A percentile compares a stretch with the other conserved stretches of the same genome.
These are phyloP conservation scores for Penaeus monodon DNA, from an alignment of 2,888 invertebrate species.

Conservation along the genomic window DNA sequence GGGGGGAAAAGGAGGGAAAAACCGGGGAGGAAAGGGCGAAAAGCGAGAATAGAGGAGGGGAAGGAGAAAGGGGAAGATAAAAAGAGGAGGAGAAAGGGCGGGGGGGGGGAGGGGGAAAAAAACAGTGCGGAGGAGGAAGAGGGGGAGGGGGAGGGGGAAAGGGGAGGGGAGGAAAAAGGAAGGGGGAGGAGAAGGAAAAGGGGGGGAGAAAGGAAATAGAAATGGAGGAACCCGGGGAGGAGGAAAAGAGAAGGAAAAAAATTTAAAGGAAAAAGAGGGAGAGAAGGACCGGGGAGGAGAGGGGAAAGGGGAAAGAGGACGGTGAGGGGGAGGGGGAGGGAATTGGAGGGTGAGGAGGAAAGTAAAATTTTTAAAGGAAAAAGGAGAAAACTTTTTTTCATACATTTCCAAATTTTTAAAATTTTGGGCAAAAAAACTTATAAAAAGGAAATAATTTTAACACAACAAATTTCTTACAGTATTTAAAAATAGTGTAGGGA, in stretches of 20 bases:
- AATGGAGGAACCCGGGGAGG: neutral
- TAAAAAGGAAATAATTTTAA: too few species aligned
- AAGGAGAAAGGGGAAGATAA: neutral
- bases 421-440: too few species aligned
- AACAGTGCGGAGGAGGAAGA: neutral
- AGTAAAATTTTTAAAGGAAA: too few species aligned
- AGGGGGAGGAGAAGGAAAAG: neutral
- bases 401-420: too few species aligned
- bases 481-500: too few species aligned
- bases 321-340: neutral
- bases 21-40: neutral
- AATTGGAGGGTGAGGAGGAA: neutral
- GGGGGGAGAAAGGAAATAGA: neutral
- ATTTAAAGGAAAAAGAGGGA: too few species aligned
- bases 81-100: neutral
- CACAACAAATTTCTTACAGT: too few species aligned
- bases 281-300: too few species aligned
- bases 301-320: neutral
- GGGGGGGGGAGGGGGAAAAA: neutral
- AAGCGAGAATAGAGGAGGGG: neutral
- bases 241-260: neutral
- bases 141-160: neutral
- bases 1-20: neutral
- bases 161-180: neutral
- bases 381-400: too few species aligned